Conservation (phyloP, 2,113 vertebrate genomes). For the Gambusia affinis region DNA sequence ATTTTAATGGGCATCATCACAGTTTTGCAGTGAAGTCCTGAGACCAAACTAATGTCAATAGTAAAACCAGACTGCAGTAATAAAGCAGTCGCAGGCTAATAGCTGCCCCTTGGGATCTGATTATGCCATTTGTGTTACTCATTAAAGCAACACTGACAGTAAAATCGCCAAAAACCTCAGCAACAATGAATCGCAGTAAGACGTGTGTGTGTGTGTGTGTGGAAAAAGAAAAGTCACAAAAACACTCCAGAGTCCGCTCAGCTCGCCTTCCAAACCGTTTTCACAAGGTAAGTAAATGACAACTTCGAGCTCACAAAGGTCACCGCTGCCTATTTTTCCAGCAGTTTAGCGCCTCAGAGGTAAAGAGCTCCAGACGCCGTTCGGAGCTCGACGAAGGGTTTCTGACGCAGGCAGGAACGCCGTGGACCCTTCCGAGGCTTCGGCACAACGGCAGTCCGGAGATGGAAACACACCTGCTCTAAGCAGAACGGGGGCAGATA, state of each 20-base stretch:
- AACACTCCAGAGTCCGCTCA: constrained; percentile 42
- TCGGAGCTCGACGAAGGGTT: background rate
- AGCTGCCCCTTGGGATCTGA: constrained; percentile 45
- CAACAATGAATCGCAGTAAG: constrained; percentile 37
- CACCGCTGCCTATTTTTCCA: constrained; percentile 21
- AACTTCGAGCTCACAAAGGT: constrained; percentile 59
- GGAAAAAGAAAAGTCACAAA: constrained; percentile 49
- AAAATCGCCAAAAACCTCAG: constrained; percentile 29
- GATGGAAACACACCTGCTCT: constrained; percentile 36
- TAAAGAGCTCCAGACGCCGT: constrained; percentile 9
- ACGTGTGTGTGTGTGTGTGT: constrained; percentile 18
- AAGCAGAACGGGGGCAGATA: constrained; percentile 36
- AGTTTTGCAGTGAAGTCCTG: constrained; percentile 17
- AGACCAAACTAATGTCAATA: constrained; percentile 27
- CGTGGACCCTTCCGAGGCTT: constrained; percentile 33
- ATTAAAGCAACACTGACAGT: constrained; percentile 39
- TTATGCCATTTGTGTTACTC: constrained; percentile 34
- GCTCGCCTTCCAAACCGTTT: constrained; percentile 26
- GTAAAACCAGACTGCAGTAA: constrained; percentile 27
- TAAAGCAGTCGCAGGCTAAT: constrained; percentile 27
- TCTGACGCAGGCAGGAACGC: background rate
- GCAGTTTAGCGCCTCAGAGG: background rate
- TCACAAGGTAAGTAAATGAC: constrained; percentile 56
- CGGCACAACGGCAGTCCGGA: constrained; percentile 35
- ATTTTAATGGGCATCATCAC: constrained; percentile 40